Conservation (phyloP, 37 sponge, comb jelly and placozoan genomes). For the Ianthella basta region DNA sequence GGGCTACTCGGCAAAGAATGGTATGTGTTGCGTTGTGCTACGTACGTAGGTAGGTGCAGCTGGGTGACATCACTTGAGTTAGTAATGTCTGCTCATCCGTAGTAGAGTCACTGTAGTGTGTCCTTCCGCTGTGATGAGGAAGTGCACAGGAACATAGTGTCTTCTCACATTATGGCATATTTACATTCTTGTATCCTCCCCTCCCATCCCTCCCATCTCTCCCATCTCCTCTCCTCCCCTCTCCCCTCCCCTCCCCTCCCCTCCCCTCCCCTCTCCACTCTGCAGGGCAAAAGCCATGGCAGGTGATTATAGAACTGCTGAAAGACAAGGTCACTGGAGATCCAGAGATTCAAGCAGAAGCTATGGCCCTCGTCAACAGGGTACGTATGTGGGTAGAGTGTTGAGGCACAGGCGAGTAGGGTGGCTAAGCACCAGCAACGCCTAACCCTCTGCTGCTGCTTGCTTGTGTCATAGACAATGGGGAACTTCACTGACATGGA, state of each 20-base stretch:
- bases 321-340: slow-evolving; percentile 56
- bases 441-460: neutral
- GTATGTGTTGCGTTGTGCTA: slow-evolving; percentile 4
- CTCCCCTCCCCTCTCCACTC: neutral
- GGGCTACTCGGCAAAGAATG: slow-evolving; percentile 45
- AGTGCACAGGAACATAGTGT: too few relatives aligned
- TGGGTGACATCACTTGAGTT: too few relatives aligned
- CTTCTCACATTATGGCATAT: too few relatives aligned
- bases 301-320: slow-evolving; percentile 46
- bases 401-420: neutral
- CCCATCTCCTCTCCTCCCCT: too few relatives aligned
- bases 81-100: too few relatives aligned
- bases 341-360: slow-evolving; percentile 63
- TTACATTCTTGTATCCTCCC: too few relatives aligned
- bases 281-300: slow-evolving; percentile 69
- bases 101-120: too few relatives aligned
- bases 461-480: slow-evolving; percentile 64
- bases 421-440: neutral
- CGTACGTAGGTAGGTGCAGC: neutral
- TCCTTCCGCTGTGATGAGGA: too few relatives aligned
- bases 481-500: slow-evolving; percentile 74
- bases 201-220: too few relatives aligned
- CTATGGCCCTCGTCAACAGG: slow-evolving; percentile 80
- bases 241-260: too few relatives aligned
- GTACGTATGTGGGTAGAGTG: slow-evolving; percentile 41